phyloP scores from a whole-genome alignment of 2,113 vertebrate species.

The Cardinalis cardinalis region DNA sequence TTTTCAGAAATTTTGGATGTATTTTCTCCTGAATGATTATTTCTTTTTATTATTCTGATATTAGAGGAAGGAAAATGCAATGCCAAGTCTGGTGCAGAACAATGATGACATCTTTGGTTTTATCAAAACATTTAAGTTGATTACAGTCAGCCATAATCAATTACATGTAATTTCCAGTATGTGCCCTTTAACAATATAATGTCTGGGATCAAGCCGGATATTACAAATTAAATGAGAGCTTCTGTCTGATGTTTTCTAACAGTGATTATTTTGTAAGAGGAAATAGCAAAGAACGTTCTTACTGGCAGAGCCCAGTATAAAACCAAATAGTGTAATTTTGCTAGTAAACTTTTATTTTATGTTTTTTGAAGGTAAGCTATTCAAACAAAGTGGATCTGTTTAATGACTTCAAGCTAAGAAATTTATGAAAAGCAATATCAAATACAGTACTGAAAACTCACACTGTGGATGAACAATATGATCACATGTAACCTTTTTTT shows the following conservation, averaged over 20 bases:
- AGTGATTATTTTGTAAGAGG: not conserved
- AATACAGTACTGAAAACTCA: not conserved
- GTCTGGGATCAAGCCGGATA: not conserved
- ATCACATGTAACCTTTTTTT: not conserved
- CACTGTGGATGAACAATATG: not conserved
- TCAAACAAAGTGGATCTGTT: not conserved
- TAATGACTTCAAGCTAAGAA: not conserved
- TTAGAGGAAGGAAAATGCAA: not conserved
- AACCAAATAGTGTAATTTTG: not conserved
- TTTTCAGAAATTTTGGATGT: not conserved
- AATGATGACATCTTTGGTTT: not conserved
- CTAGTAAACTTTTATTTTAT: not conserved
- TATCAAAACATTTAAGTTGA: conserved; percentile 22
- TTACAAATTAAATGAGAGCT: conserved; percentile 2
- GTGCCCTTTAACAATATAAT: not conserved
- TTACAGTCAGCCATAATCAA: conserved; percentile 19
- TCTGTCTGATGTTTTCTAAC: not conserved
- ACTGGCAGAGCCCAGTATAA: not conserved
- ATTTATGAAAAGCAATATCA: not conserved
- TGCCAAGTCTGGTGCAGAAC: not conserved
- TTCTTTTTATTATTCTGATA: not conserved
- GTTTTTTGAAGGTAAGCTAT: not conserved
- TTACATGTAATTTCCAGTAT: not conserved
- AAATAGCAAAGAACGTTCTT: not conserved
- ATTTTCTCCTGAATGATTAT: not conserved